Conservation (phyloP, 2,888 invertebrate species). For the Pseudoips prasinana region DNA sequence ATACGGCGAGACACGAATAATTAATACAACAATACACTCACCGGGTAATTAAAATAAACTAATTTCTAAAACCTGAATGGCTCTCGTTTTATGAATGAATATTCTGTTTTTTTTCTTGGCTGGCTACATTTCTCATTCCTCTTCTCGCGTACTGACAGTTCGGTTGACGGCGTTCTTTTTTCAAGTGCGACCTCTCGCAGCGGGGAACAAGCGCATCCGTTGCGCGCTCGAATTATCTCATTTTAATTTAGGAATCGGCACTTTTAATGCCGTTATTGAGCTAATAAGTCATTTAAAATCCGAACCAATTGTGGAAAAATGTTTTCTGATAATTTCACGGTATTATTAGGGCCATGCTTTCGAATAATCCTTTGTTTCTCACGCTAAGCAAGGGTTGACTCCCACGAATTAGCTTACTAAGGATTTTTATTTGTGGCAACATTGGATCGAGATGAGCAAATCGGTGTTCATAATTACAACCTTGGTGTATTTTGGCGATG, state of each 20-base stretch:
- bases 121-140: slow-evolving; percentile 76
- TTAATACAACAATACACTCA: slow-evolving; percentile 77
- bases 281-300: slow-evolving; percentile 40
- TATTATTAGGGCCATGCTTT: slow-evolving; percentile 27
- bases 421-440: slow-evolving; percentile 70
- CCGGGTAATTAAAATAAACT: slow-evolving; percentile 80
- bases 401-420: slow-evolving; percentile 72
- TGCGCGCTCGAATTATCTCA: slow-evolving; percentile 66
- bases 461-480: slow-evolving; percentile 75
- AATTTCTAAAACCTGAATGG: slow-evolving; percentile 72
- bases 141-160: slow-evolving; percentile 71
- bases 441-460: slow-evolving; percentile 69
- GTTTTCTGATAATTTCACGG: slow-evolving; percentile 29
- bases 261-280: slow-evolving; percentile 39
- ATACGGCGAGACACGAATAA: slow-evolving; percentile 56
- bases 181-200: slow-evolving; percentile 72
- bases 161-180: slow-evolving; percentile 70
- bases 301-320: slow-evolving; percentile 28
- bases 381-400: slow-evolving; percentile 67
- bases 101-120: slow-evolving; percentile 55
- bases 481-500: slow-evolving; percentile 66
- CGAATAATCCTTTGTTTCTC: slow-evolving; percentile 57
- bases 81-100: slow-evolving; percentile 73
- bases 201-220: slow-evolving; percentile 72
- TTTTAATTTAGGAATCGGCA: slow-evolving; percentile 71